Percentiles rank a stretch among this genome's conserved stretches.
phyloP scores from a whole-genome alignment of 2,888 invertebrate genomes.

The Lepetodrilus schrolli region DNA sequence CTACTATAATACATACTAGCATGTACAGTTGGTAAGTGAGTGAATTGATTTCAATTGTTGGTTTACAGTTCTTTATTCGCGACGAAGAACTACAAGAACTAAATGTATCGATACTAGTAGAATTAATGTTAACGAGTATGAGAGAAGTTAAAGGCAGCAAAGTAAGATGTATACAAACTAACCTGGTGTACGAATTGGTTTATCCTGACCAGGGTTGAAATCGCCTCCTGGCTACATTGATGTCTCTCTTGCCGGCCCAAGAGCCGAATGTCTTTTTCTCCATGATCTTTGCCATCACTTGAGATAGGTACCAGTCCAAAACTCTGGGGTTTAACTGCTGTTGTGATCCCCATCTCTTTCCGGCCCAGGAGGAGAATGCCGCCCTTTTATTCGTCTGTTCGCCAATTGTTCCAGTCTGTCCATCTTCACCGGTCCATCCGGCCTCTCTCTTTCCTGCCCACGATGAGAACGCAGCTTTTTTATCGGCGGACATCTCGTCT shows the following conservation, averaged over 20 bases:
- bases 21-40: too few species aligned
- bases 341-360: not conserved
- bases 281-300: not conserved
- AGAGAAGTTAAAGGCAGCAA: too few species aligned
- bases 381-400: not conserved
- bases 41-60: too few species aligned
- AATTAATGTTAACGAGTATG: too few species aligned
- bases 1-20: too few species aligned
- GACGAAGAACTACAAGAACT: too few species aligned
- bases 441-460: slow-evolving; percentile 22
- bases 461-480: slow-evolving; percentile 6
- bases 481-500: not conserved
- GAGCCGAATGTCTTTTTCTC: slow-evolving; percentile 3
- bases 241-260: slow-evolving; percentile 20
- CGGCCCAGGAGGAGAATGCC: slow-evolving; percentile 14
- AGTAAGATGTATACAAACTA: too few species aligned
- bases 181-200: too few species aligned
- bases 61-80: too few species aligned
- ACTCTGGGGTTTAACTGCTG: not conserved
- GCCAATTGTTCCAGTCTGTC: not conserved
- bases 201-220: slow-evolving; percentile 14
- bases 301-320: slow-evolving; percentile 7
- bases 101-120: too few species aligned
- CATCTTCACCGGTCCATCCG: not conserved
- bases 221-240: not conserved